Percentiles rank a stretch among this genome's conserved stretches.
These are phyloP conservation scores for Malthinus flaveolus DNA, from an alignment of 2,888 invertebrate species.

Conservation along the genomic window DNA sequence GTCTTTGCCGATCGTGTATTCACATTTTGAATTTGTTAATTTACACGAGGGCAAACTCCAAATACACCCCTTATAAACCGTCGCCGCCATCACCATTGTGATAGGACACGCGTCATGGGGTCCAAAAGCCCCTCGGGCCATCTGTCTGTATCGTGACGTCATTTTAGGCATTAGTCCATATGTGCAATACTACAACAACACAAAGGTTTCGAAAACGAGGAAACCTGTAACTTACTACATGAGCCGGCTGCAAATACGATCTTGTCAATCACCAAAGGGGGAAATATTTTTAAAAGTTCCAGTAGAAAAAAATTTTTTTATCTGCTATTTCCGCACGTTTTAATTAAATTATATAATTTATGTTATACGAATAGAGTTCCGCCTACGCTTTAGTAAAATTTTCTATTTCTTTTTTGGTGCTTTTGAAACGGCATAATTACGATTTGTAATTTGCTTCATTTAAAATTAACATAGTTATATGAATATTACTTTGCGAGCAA, in stretches of 20 bases:
- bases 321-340: too few species aligned
- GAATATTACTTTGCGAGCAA: too few species aligned
- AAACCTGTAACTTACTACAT: slow-evolving; percentile 7
- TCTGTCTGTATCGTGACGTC: slow-evolving; percentile 34
- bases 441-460: too few species aligned
- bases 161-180: slow-evolving; percentile 18
- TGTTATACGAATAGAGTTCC: too few species aligned
- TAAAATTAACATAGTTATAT: too few species aligned
- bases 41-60: slow-evolving; percentile 15
- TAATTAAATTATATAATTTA: too few species aligned
- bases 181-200: slow-evolving; percentile 23
- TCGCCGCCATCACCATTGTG: slow-evolving; percentile 22
- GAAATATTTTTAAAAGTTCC: too few species aligned
- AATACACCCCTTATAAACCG: slow-evolving; percentile 30
- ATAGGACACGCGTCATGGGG: slow-evolving; percentile 33
- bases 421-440: too few species aligned
- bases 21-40: slow-evolving; percentile 16
- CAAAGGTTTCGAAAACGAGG: slow-evolving; percentile 12
- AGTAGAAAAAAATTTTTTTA: too few species aligned
- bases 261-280: background rate
- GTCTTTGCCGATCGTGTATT: slow-evolving; percentile 13
- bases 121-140: slow-evolving; percentile 21
- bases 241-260: slow-evolving; percentile 7
- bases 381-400: too few species aligned
- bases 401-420: too few species aligned